Evolutionary conservation across 2,888 invertebrate species (phyloP).

Genomic region (Blastobasis lacticolella): DNA sequence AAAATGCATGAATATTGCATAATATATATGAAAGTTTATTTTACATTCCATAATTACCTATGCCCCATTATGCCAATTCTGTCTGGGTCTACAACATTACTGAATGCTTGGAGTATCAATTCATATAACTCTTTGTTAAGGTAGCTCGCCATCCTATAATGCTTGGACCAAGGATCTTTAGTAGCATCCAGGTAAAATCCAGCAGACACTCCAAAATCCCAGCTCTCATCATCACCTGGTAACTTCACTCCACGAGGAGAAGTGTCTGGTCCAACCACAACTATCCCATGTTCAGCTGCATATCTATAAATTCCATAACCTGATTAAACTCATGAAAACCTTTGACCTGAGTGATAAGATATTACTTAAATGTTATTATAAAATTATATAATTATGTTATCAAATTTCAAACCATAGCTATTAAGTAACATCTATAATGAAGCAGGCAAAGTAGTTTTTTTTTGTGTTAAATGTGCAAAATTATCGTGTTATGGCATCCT

Average conservation of each 20-base stretch:
- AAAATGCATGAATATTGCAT: no score
- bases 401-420: no score
- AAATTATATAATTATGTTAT: no score
- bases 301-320: slow-evolving; percentile 50
- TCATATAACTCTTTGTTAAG: slow-evolving; percentile 89
- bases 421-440: no score
- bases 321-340: not conserved
- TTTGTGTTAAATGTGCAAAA: no score
- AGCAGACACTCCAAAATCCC: slow-evolving; percentile 96
- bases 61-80: slow-evolving; percentile 87
- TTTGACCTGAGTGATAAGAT: slow-evolving; percentile 2
- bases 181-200: slow-evolving; percentile 97
- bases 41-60: slow-evolving; percentile 60
- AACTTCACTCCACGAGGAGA: slow-evolving; percentile 93
- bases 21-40: no score
- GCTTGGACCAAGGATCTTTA: slow-evolving; percentile 90
- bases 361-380: no score
- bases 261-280: slow-evolving; percentile 96
- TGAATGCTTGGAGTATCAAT: slow-evolving; percentile 84
- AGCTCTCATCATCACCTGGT: slow-evolving; percentile 91
- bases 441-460: no score
- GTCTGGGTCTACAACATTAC: slow-evolving; percentile 57
- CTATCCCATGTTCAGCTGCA: slow-evolving; percentile 88
- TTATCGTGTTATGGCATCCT: no score
- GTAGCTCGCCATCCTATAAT: slow-evolving; percentile 97